Base-by-base conservation (phyloP, 2,113 vertebrate genomes). In the Cephalopholis sonnerati region DNA sequence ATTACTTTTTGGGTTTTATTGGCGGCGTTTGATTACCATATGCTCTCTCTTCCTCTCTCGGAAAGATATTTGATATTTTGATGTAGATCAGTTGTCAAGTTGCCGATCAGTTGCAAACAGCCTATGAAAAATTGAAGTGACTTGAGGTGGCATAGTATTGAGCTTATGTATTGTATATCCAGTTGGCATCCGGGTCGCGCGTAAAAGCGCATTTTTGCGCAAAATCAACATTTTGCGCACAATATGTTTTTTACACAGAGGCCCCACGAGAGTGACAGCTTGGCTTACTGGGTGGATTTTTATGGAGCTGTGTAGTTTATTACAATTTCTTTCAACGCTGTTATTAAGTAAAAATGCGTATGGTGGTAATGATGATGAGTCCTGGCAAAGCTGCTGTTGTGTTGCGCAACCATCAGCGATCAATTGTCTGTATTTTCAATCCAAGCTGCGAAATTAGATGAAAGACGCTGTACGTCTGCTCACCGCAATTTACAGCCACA, bases 401-500 rank as follows among this genome's bases (percentile, higher is more conserved):
- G 58, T 57, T 51, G 76, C 53, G 79, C 81, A 48, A 61, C 71
- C 16, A 25, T 51, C 55, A 4, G 32, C 55, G 20, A 48, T 24
- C 74, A 41, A 29, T 55, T 32, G 15, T 36, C 17, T n/a, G 15
- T 63, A 44, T 76, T 75, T 76, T 62, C 66, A 61, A 65, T 50
- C 25, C 53, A 20, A 11, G 20, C 32, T 54, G 51, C 44, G 22
- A 55, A 62, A 3, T 61, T 41, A 63, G 82, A 85, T 76, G 85
- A 69, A 72, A 70, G 69, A 80, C 86, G 62, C 29, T 46, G 62
- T 27, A 25, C 57, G 74, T 77, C 72, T 75, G 86, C 79, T 77
- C 75, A 1, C 71, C 63, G 84, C 77, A 85, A 71, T 91, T 91
- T 93, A 91, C 92, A 83, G 91, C 90, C 92, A 77, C 88, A 78